These are phyloP conservation scores for Channa maculata DNA, from an alignment of 2,113 vertebrate species.

Conservation along the genomic window DNA sequence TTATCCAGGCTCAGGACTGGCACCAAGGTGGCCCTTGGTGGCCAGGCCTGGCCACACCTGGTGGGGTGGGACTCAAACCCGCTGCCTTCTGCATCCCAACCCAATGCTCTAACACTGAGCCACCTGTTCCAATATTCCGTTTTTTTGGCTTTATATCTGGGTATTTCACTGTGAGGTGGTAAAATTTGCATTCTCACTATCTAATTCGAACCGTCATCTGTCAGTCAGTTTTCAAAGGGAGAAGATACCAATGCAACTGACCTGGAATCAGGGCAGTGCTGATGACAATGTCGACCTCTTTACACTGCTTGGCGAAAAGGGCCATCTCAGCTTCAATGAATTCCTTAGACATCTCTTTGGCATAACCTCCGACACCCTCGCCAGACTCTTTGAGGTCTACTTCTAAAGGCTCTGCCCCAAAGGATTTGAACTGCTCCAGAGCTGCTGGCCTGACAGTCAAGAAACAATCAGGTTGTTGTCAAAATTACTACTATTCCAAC, in stretches of 20 bases:
- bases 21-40: no score
- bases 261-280: conserved; percentile 85
- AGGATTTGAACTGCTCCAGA: conserved; percentile 85
- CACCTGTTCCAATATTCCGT: no score
- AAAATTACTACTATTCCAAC: background rate
- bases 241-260: conserved; percentile 36
- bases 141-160: no score
- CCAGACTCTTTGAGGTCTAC: conserved; percentile 79
- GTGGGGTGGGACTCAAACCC: no score
- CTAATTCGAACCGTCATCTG: no score
- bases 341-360: conserved; percentile 85
- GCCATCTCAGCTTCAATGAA: conserved; percentile 85
- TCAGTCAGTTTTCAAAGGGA: background rate
- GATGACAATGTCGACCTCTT: conserved; percentile 81
- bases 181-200: no score
- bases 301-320: conserved; percentile 81
- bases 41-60: no score
- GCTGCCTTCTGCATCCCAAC: no score
- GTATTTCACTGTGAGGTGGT: no score
- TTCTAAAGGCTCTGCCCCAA: conserved; percentile 83
- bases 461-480: background rate
- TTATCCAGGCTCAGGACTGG: no score
- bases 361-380: conserved; percentile 82
- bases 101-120: no score
- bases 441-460: conserved; percentile 76